Conservation (phyloP, 2,113 vertebrate species). For the Dicerorhinus sumatrensis region DNA sequence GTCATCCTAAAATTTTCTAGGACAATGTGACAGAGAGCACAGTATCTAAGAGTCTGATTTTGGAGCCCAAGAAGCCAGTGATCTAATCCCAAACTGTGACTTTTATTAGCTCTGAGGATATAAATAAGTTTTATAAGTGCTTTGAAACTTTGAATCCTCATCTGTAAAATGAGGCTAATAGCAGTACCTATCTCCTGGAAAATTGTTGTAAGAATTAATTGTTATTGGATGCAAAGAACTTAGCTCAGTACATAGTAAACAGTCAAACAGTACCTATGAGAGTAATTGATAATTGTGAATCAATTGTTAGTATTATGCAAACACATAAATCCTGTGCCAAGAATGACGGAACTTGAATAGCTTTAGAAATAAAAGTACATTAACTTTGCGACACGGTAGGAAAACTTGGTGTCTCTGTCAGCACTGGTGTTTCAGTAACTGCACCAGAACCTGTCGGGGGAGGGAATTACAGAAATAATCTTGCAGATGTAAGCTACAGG, state of each 20-base stretch:
- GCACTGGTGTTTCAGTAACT: neutral
- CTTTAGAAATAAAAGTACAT: conserved; percentile 55
- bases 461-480: neutral
- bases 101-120: neutral
- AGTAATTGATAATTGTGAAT: neutral
- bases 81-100: neutral
- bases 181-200: neutral
- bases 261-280: neutral
- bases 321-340: neutral
- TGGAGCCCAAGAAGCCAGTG: neutral
- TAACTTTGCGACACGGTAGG: neutral
- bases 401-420: neutral
- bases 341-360: conserved; percentile 32
- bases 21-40: neutral
- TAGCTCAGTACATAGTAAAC: neutral
- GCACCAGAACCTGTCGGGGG: accelerated
- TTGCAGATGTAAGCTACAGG: neutral
- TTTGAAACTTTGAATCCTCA: neutral
- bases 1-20: neutral
- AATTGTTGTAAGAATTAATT: neutral
- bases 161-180: neutral
- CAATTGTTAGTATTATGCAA: neutral
- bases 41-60: neutral
- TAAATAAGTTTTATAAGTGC: neutral
- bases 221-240: neutral